These are phyloP conservation scores for Vidua macroura DNA, from an alignment of 2,113 vertebrate species.

Conservation along the genomic window DNA sequence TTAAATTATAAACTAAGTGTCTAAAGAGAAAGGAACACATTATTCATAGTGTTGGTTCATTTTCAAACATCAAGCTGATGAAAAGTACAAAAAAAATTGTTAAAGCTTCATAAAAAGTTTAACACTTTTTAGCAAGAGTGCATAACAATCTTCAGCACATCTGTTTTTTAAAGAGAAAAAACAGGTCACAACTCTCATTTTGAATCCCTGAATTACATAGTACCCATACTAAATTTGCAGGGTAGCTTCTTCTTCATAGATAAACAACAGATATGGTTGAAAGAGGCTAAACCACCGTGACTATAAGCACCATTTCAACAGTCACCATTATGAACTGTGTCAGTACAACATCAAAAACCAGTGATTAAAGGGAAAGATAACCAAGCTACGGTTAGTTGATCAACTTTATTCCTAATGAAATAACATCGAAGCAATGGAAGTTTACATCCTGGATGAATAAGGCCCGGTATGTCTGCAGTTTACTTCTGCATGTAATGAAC, in stretches of 20 bases:
- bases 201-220: not conserved
- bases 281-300: not conserved
- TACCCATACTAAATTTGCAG: not conserved
- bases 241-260: not conserved
- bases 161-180: not conserved
- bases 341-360: not conserved
- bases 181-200: not conserved
- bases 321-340: not conserved
- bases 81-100: not conserved
- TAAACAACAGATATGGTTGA: not conserved
- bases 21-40: not conserved
- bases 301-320: not conserved
- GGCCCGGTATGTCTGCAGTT: not conserved
- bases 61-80: not conserved
- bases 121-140: not conserved
- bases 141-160: not conserved
- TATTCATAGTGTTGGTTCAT: not conserved
- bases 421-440: not conserved
- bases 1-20: not conserved
- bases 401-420: not conserved
- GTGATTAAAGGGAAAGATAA: not conserved
- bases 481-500: not conserved
- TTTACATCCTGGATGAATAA: not conserved
- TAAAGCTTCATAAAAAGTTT: not conserved
- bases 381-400: not conserved